Conservation (phyloP, 1,140 invertebrate species). For the Eupristina koningsbergeri region DNA sequence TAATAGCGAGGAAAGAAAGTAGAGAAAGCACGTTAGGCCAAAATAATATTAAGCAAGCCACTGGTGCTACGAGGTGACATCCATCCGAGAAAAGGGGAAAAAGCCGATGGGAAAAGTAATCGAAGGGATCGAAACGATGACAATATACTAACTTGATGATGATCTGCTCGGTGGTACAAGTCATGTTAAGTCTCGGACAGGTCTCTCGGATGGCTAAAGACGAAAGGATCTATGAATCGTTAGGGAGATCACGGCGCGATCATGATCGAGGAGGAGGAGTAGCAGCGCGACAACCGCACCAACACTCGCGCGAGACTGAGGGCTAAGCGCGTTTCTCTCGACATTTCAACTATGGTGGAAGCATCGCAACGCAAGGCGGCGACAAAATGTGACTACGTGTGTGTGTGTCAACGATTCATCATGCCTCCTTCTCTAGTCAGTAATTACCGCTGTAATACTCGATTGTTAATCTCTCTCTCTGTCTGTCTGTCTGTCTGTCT, state of each 20-base stretch:
- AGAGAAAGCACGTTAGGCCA: no score
- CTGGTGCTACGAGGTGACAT: no score
- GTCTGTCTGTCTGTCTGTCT: no score
- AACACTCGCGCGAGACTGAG: constrained; percentile 14
- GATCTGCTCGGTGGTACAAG: constrained; percentile 29
- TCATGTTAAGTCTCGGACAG: not conserved
- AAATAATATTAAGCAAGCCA: no score
- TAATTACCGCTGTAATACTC: not conserved
- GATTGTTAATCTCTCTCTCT: not conserved
- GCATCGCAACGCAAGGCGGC: not conserved
- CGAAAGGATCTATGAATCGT: no score
- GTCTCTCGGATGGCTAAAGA: no score
- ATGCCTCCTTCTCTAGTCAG: not conserved
- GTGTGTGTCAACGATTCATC: not conserved
- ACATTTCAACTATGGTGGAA: constrained; percentile 11
- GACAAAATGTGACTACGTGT: no score
- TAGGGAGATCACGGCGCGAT: not conserved
- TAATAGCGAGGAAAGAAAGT: no score
- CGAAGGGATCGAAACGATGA: not conserved
- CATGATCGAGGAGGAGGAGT: not conserved
- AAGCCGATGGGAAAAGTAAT: no score
- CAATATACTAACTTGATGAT: constrained; percentile 45
- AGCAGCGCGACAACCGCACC: not conserved
- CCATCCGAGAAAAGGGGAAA: no score
- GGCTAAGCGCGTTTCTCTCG: not conserved